phyloP scores from a whole-genome alignment of 2,113 vertebrate species.

The Delphinapterus leucas region DNA sequence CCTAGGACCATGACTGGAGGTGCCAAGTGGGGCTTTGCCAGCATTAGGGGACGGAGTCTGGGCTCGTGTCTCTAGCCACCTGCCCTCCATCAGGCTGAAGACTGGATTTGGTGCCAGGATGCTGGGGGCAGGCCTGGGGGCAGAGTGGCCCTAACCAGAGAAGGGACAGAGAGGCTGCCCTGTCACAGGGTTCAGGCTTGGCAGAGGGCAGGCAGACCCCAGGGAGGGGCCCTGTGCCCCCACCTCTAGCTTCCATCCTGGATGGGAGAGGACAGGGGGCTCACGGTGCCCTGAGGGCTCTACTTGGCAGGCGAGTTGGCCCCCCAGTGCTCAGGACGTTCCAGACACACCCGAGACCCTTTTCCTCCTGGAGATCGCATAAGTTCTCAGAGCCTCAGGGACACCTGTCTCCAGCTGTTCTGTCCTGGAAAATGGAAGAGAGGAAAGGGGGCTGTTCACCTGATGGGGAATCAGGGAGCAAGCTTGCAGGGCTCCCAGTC shows the following conservation, averaged over 20 bases:
- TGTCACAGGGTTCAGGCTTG: not conserved
- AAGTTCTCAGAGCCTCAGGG: not conserved
- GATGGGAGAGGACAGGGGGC: not conserved
- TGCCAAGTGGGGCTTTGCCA: conserved; percentile 64
- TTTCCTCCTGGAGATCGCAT: not conserved
- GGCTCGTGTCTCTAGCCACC: not conserved
- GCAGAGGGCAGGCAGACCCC: not conserved
- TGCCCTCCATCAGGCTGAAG: not conserved
- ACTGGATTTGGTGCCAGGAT: not conserved
- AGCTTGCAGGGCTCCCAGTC: no score
- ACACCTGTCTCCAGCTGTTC: not conserved
- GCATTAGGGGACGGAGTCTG: conserved; percentile 54
- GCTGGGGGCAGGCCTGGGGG: not conserved
- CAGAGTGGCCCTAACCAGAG: not conserved
- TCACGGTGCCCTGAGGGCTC: not conserved
- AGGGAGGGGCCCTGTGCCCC: not conserved
- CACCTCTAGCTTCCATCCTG: not conserved
- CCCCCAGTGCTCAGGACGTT: not conserved
- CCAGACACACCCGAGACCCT: not conserved
- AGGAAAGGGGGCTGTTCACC: not conserved
- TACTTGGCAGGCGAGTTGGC: not conserved
- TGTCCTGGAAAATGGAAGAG: not conserved
- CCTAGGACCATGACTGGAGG: not conserved
- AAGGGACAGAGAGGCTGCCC: not conserved
- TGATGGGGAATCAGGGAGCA: not conserved